Base-by-base conservation (phyloP, 2,888 invertebrate species). In the Pristionchus entomophagus region DNA sequence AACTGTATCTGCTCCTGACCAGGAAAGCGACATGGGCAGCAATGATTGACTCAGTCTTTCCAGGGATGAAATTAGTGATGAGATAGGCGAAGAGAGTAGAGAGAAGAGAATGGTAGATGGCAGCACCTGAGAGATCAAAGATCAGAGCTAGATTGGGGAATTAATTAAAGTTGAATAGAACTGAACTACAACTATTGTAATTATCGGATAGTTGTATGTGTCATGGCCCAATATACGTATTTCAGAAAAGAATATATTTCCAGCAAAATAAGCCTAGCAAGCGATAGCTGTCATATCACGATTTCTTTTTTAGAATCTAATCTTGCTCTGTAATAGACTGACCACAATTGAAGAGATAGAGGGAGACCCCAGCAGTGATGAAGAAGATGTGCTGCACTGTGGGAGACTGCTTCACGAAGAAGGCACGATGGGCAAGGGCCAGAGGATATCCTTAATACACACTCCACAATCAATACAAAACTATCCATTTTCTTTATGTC, bases 11-110 rank as follows among this genome's bases (percentile, higher is more conserved):
- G n/a, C n/a, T n/a, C n/a, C n/a, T n/a, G 90, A 95, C 94, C 96
- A 98, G 96, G 93, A 97, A 97, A 93, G 97, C 96, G 14, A 96
- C 89, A 93, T 97, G 96, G 38, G 96, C 96, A 10, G 96, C 92
- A 22, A 95, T 94, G 1, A 96, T 95, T 88, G 96, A 96, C 0
- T 94, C 89, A 81, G 95, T 94, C 2, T 96, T 95, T 5, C 96
- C 96, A 2, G 96, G 96, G 83, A 96, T 93, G 0, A 95, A 84
- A 86, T 94, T 94, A 26, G 97, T 95, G 29, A 96, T 94, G 3
- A 95, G 87, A 94, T 96, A 97, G 26, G 97, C 96, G 56, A 96
- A 95, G 35, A 96, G 88, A 73, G 96, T 95, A 56, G 97, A 96
- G 81, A 96, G 93, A 0, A 96, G 93, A 85, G 96, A 96, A 94